These are phyloP conservation scores for Leptothorax acervorum DNA, from an alignment of 2,888 invertebrate genomes.

Conservation along the genomic window DNA sequence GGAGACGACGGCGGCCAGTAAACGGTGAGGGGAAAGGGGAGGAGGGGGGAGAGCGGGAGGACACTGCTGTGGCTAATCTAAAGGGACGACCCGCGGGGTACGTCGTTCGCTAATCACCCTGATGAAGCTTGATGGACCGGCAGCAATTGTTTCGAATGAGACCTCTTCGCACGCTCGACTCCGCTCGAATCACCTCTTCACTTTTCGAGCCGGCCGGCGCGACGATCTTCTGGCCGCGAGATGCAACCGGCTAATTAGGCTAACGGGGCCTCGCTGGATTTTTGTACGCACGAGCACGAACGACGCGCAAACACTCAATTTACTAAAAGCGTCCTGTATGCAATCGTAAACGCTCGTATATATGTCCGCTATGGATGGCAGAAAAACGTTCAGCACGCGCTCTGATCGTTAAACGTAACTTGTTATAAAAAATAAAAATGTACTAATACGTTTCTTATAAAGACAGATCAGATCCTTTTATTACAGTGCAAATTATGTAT, in stretches of 20 bases:
- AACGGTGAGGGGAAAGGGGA: conserved; percentile 15
- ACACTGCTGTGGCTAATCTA: conserved; percentile 71
- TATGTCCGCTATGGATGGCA: neutral
- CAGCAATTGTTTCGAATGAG: conserved; percentile 80
- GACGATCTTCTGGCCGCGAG: conserved; percentile 32
- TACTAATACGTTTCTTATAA: neutral
- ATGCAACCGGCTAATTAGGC: conserved; percentile 41
- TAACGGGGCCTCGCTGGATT: conserved; percentile 45
- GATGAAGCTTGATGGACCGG: conserved; percentile 80
- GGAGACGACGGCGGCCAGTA: conserved; percentile 38
- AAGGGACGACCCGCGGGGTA: conserved; percentile 75
- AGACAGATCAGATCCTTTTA: neutral
- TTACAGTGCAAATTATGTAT: neutral
- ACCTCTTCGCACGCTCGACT: conserved; percentile 78
- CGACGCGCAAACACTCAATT: conserved; percentile 22
- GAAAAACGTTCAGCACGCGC: neutral
- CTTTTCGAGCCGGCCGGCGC: conserved; percentile 35
- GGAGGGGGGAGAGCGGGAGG: conserved; percentile 11
- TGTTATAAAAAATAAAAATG: neutral
- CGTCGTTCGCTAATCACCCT: conserved; percentile 78
- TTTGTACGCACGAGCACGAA: conserved; percentile 35
- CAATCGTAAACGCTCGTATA: neutral
- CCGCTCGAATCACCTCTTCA: conserved; percentile 52
- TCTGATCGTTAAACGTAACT: neutral
- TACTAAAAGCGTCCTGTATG: conserved; percentile 14